phyloP scores from a whole-genome alignment of 2,888 invertebrate genomes.

The Lomographa bimaculata region DNA sequence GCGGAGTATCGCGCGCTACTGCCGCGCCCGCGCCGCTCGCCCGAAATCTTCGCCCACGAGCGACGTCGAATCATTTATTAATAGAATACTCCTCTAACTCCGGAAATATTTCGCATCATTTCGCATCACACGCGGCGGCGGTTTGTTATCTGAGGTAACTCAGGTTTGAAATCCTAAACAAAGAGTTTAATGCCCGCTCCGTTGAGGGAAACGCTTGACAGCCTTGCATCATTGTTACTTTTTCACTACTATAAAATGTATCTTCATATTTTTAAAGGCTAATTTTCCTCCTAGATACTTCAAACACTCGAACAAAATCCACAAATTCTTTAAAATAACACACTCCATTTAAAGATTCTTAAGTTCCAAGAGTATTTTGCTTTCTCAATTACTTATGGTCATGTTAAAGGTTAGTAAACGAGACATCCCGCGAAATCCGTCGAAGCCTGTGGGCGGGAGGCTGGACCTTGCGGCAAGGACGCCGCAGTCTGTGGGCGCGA shows the following conservation, averaged over 20 bases:
- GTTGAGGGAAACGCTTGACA: too few relatives aligned
- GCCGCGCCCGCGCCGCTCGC: constrained; percentile 63
- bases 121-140: constrained; percentile 71
- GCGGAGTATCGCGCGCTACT: constrained; percentile 82
- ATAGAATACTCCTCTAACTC: constrained; percentile 82
- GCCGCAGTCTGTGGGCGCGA: constrained; percentile 62
- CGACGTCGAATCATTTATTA: constrained; percentile 79
- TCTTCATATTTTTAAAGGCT: too few relatives aligned
- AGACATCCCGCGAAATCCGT: constrained; percentile 25
- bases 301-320: too few relatives aligned
- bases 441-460: constrained; percentile 62
- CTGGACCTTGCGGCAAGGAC: constrained; percentile 79
- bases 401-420: constrained; percentile 20
- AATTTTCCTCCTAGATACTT: too few relatives aligned
- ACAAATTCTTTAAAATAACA: too few relatives aligned
- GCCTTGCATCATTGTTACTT: too few relatives aligned
- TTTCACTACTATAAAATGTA: too few relatives aligned
- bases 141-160: constrained; percentile 70
- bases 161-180: constrained; percentile 25
- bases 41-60: constrained; percentile 80
- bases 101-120: constrained; percentile 84
- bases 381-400: too few relatives aligned
- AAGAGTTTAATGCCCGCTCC: constrained; percentile 9
- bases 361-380: too few relatives aligned
- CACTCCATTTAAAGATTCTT: too few relatives aligned